phyloP scores from a whole-genome alignment of 2,797 vertebrate species.

The Gambelia wislizenii region DNA sequence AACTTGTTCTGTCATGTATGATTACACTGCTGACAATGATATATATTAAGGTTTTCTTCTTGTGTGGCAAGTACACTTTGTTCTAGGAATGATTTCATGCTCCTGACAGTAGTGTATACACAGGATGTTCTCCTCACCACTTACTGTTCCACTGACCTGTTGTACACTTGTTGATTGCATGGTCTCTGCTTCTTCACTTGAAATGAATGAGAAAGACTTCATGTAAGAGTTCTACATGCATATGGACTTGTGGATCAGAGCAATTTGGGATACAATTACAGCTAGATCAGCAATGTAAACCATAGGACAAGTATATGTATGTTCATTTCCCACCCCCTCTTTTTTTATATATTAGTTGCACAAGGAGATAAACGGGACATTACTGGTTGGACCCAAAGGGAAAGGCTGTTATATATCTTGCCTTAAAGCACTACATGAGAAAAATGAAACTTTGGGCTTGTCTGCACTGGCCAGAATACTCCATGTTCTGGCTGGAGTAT shows the following conservation, averaged over 20 bases:
- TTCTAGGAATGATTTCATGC: neutral
- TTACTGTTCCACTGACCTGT: conserved; percentile 2
- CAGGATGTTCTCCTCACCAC: neutral
- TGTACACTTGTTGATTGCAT: neutral
- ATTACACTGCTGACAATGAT: conserved; percentile 79
- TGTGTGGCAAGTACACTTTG: conserved; percentile 49
- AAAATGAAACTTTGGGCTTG: neutral
- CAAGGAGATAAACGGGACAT: conserved; percentile 69
- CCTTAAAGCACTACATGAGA: neutral
- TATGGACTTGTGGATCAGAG: neutral
- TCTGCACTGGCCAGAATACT: too few species aligned
- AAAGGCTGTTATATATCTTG: neutral
- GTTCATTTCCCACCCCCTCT: conserved; percentile 63
- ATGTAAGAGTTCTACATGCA: neutral
- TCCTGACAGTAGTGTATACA: neutral
- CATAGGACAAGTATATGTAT: conserved; percentile 64
- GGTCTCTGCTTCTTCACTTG: neutral
- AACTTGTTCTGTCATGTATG: conserved; percentile 85
- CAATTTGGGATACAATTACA: conserved; percentile 56
- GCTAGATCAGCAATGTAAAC: conserved; percentile 68
- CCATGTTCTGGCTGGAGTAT: too few species aligned
- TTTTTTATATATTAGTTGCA: conserved; percentile 77
- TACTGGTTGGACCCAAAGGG: conserved; percentile 26
- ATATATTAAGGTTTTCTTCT: conserved; percentile 87
- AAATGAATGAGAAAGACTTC: neutral